A percentile compares a stretch with the other conserved stretches of the same genome.
Evolutionary conservation across 2,888 invertebrate species (phyloP).

Genomic region (Cheilosia impressa): DNA sequence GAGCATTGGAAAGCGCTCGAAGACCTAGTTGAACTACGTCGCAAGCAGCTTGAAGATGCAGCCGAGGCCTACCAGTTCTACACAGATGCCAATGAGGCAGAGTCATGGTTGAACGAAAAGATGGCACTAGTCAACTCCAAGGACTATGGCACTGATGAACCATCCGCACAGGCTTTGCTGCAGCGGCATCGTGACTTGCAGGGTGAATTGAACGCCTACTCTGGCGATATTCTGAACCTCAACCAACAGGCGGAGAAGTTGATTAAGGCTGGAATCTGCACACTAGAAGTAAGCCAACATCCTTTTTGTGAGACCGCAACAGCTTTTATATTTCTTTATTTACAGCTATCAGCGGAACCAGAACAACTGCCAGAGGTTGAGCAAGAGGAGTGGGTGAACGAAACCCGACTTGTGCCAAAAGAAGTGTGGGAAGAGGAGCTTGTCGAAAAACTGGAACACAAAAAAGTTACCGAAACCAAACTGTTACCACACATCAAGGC

Average conservation of each 20-base stretch:
- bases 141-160: slow-evolving; percentile 97
- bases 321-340: slow-evolving; percentile 1
- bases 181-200: slow-evolving; percentile 94
- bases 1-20: slow-evolving; percentile 96
- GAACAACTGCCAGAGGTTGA: slow-evolving; percentile 86
- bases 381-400: slow-evolving; percentile 91
- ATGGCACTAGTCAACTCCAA: slow-evolving; percentile 94
- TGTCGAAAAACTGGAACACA: slow-evolving; percentile 92
- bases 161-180: slow-evolving; percentile 93
- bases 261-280: slow-evolving; percentile 89
- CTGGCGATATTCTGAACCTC: slow-evolving; percentile 92
- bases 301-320: not conserved
- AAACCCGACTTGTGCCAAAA: slow-evolving; percentile 92
- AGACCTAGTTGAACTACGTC: slow-evolving; percentile 90
- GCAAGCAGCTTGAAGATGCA: slow-evolving; percentile 92
- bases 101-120: slow-evolving; percentile 98
- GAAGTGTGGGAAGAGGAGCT: slow-evolving; percentile 97
- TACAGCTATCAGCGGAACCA: slow-evolving; percentile 86
- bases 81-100: slow-evolving; percentile 98
- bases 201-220: slow-evolving; percentile 94
- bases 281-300: slow-evolving; percentile 79
- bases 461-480: slow-evolving; percentile 93
- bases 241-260: slow-evolving; percentile 91
- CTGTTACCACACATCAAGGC: slow-evolving; percentile 94
- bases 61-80: slow-evolving; percentile 98